Conservation (phyloP, 1,140 invertebrate species). For the Cardiocondyla obscurior region DNA sequence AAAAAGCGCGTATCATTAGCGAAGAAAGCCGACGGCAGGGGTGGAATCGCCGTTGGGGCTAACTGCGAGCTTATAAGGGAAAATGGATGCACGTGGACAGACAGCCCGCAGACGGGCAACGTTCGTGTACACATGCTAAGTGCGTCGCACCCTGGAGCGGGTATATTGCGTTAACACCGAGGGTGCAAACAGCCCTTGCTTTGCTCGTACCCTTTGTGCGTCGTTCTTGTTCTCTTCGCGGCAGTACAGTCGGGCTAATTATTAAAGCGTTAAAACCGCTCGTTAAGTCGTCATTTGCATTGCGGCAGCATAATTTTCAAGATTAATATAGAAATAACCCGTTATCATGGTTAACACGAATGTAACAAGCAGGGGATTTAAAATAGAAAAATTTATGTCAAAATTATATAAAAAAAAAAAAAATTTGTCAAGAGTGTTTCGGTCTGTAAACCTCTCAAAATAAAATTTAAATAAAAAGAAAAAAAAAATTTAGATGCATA, state of each 20-base stretch:
- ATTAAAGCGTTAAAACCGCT: conserved; percentile 81
- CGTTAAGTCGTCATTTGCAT: conserved; percentile 68
- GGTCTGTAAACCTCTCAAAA: neutral
- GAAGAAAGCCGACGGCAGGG: neutral
- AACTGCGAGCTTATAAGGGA: conserved; percentile 15
- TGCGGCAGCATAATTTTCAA: conserved; percentile 11
- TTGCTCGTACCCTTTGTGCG: conserved; percentile 52
- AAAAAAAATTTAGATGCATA: no score
- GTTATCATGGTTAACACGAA: neutral
- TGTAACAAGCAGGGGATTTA: neutral
- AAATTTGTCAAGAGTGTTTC: no score
- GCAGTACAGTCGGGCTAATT: conserved; percentile 77
- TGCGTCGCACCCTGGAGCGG: conserved; percentile 64
- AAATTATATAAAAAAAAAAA: neutral
- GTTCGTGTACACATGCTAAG: conserved; percentile 67
- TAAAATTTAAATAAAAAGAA: neutral
- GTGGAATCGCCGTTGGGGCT: neutral
- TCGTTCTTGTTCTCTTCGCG: conserved; percentile 40
- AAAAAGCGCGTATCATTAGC: conserved; percentile 13
- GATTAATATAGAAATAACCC: neutral
- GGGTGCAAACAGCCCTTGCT: conserved; percentile 80
- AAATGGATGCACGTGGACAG: conserved; percentile 66
- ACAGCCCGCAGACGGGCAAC: conserved; percentile 60
- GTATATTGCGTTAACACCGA: conserved; percentile 78
- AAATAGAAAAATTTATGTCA: neutral